A percentile compares a stretch with the other conserved stretches of the same genome.
Evolutionary conservation across 2,113 vertebrate genomes (phyloP).

Genomic region (Festucalex cinctus): DNA sequence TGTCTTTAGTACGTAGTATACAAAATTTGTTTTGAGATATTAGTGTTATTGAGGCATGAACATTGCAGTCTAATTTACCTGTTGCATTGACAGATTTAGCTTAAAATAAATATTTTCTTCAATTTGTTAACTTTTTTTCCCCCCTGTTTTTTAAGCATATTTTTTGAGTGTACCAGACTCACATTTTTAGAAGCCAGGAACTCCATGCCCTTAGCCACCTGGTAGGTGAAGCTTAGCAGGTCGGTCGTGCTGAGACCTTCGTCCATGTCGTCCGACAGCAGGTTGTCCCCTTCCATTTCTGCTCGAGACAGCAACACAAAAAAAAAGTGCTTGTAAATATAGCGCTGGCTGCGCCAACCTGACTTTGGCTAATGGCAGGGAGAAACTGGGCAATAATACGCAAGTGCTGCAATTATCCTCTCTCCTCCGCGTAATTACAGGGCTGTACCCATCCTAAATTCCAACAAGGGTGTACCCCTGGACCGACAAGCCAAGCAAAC

Average conservation of each 20-base stretch:
- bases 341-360: constrained; percentile 46
- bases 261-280: constrained; percentile 82
- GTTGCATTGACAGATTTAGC: too few species aligned
- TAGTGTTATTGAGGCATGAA: too few species aligned
- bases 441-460: constrained; percentile 55
- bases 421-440: constrained; percentile 64
- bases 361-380: constrained; percentile 61
- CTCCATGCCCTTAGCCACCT: constrained; percentile 96
- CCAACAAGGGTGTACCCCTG: constrained; percentile 65
- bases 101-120: too few species aligned
- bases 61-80: too few species aligned
- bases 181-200: constrained; percentile 98
- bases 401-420: constrained; percentile 67
- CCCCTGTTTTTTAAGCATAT: too few species aligned
- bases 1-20: too few species aligned
- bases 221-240: constrained; percentile 95
- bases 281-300: constrained; percentile 84
- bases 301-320: constrained; percentile 34
- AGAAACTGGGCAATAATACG: constrained; percentile 64
- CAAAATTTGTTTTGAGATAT: too few species aligned
- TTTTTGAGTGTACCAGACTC: constrained; percentile 53
- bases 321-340: constrained; percentile 49
- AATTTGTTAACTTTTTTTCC: too few species aligned
- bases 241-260: constrained; percentile 89
- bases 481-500: constrained; percentile 45